A percentile compares a stretch with the other conserved stretches of the same genome.
phyloP scores from a whole-genome alignment of 2,888 invertebrate genomes.

The Papilio protenor region DNA sequence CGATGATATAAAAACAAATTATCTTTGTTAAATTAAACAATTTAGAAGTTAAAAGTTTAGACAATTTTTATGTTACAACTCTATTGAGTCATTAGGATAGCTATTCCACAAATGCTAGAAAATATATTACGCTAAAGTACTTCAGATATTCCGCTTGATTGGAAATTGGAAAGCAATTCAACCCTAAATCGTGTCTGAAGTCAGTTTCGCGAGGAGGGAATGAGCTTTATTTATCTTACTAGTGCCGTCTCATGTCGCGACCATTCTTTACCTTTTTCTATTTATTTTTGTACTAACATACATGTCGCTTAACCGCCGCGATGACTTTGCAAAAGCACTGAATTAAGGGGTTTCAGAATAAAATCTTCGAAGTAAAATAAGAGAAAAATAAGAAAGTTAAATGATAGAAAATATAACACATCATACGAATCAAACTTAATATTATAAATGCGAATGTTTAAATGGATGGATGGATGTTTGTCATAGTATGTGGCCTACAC shows the following conservation, averaged over 20 bases:
- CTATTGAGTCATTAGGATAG: neutral
- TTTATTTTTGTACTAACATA: constrained; percentile 55
- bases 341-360: constrained; percentile 1
- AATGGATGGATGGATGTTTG: too few species aligned
- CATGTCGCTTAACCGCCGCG: constrained; percentile 49
- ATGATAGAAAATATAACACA: neutral
- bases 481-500: too few species aligned
- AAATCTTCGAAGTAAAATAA: neutral
- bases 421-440: too few species aligned
- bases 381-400: neutral
- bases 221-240: constrained; percentile 67
- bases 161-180: constrained; percentile 54
- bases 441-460: too few species aligned
- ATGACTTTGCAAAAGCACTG: constrained; percentile 49
- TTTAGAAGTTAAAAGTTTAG: neutral
- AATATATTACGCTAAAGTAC: constrained; percentile 18
- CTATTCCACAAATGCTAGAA: neutral
- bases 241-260: constrained; percentile 78
- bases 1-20: too few species aligned
- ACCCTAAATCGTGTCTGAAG: constrained; percentile 67
- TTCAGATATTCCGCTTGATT: constrained; percentile 34
- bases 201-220: constrained; percentile 57
- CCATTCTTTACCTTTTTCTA: constrained; percentile 80
- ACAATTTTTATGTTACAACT: neutral
- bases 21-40: too few species aligned